Percentiles rank a stretch among this genome's conserved stretches.
These are phyloP conservation scores for Ranitomeya variabilis DNA, from an alignment of 2,113 vertebrate genomes.

Conservation along the genomic window DNA sequence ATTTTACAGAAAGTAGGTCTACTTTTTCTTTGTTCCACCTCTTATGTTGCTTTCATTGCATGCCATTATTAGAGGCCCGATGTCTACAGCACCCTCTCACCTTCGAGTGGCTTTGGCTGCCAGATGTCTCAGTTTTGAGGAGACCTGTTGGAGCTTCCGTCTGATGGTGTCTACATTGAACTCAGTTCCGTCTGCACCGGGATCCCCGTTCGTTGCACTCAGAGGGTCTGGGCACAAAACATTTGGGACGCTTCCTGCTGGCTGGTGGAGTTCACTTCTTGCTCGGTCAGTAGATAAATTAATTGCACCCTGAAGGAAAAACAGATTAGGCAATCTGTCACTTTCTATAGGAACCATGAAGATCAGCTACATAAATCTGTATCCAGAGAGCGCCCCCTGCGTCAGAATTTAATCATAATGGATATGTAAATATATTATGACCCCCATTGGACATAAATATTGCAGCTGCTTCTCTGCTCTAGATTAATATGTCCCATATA, in stretches of 20 bases:
- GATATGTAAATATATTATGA: background rate
- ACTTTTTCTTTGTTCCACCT: background rate
- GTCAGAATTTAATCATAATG: background rate
- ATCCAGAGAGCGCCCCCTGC: background rate
- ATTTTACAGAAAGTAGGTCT: too few species aligned
- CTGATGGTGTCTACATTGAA: slow-evolving; percentile 75
- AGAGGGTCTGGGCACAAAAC: slow-evolving; percentile 62
- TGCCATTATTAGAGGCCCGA: background rate
- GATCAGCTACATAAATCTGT: background rate
- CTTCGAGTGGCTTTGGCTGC: slow-evolving; percentile 74
- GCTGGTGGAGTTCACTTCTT: slow-evolving; percentile 85
- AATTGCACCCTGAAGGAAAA: slow-evolving; percentile 64
- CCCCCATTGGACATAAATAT: background rate
- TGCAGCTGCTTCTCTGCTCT: background rate
- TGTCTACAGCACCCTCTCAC: slow-evolving; percentile 65
- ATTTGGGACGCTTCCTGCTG: slow-evolving; percentile 68
- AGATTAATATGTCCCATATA: background rate
- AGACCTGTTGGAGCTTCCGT: slow-evolving; percentile 76
- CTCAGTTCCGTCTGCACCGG: slow-evolving; percentile 62
- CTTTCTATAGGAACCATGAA: background rate
- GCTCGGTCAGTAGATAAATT: slow-evolving; percentile 73
- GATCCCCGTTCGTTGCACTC: slow-evolving; percentile 61
- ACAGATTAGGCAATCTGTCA: background rate
- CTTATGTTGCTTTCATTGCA: background rate
- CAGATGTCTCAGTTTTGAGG: slow-evolving; percentile 77